Percentiles rank a stretch among this genome's conserved stretches.
phyloP scores from a whole-genome alignment of 2,888 invertebrate species.

The Dryobotodes eremita region DNA sequence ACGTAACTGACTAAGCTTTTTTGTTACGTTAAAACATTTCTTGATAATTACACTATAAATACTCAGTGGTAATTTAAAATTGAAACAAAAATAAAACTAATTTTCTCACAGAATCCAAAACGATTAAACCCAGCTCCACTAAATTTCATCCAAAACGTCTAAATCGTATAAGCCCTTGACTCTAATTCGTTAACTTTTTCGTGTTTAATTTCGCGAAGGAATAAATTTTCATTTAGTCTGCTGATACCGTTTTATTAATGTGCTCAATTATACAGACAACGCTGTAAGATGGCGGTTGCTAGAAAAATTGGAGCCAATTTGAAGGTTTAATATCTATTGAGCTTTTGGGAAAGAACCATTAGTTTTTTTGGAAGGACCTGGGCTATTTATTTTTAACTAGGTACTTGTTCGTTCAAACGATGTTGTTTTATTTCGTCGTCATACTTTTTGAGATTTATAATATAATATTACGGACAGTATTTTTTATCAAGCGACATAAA shows the following conservation, averaged over 20 bases:
- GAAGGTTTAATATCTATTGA: slow-evolving; percentile 50
- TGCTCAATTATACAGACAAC: slow-evolving; percentile 79
- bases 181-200: slow-evolving; percentile 75
- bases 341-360: slow-evolving; percentile 37
- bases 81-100: background rate
- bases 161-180: slow-evolving; percentile 61
- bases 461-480: too few species aligned
- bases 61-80: background rate
- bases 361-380: background rate
- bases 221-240: slow-evolving; percentile 87
- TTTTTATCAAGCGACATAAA: too few species aligned
- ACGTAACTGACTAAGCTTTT: background rate
- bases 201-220: slow-evolving; percentile 81
- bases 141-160: slow-evolving; percentile 29
- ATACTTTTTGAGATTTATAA: background rate
- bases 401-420: background rate
- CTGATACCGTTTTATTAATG: slow-evolving; percentile 86
- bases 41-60: background rate
- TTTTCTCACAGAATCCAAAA: background rate
- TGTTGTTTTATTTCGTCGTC: background rate
- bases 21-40: background rate
- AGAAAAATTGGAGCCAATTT: slow-evolving; percentile 62
- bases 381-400: background rate
- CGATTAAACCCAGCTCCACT: slow-evolving; percentile 27
- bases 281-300: slow-evolving; percentile 66